A percentile compares a stretch with the other conserved stretches of the same genome.
Conservation (phyloP, 2,797 vertebrate species). For the Martes flavigula region DNA sequence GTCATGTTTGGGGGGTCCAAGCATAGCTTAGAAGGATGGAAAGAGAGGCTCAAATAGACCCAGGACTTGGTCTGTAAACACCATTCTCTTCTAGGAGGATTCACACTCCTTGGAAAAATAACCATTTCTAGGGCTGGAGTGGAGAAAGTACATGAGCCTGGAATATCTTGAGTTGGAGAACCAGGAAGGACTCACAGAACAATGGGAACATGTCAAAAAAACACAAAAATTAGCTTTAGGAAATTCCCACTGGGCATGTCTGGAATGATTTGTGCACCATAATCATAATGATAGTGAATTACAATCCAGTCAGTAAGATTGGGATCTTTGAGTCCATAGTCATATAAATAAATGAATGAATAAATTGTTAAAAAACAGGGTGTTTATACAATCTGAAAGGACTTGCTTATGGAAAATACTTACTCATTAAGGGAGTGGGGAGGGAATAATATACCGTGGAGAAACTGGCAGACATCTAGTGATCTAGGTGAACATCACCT, state of each 20-base stretch:
- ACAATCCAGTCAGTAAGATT: background rate
- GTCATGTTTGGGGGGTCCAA: background rate
- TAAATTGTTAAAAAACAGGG: background rate
- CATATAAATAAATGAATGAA: constrained; percentile 8
- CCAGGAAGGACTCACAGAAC: background rate
- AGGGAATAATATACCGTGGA: background rate
- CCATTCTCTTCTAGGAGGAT: background rate
- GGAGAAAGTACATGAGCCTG: background rate
- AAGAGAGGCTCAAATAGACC: background rate
- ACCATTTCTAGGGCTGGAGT: background rate
- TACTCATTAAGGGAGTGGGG: background rate
- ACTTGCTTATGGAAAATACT: background rate
- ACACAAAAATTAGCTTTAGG: background rate
- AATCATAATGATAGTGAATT: background rate
- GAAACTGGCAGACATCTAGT: background rate
- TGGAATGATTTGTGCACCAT: background rate
- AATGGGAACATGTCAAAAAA: background rate
- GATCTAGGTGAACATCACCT: background rate
- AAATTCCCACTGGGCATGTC: background rate
- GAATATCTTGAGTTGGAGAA: background rate
- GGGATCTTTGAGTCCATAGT: background rate
- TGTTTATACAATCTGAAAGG: background rate
- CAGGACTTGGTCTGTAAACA: background rate
- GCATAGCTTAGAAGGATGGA: background rate
- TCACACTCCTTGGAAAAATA: background rate